Base-by-base conservation (phyloP, 2,113 vertebrate species). In the Dromas ardeola region DNA sequence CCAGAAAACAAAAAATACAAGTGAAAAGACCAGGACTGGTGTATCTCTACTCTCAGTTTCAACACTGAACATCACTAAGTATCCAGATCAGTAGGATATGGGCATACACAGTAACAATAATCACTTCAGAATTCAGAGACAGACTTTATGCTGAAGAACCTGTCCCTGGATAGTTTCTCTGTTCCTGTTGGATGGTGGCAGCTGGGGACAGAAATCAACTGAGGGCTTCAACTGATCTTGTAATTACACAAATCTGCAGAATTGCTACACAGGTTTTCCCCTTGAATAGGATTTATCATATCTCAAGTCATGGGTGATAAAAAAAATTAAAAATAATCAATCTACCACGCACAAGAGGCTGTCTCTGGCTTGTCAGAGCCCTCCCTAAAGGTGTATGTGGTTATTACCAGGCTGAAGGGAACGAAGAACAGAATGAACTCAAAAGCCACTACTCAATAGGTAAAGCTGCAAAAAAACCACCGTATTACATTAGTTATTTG, bases 401-500 rank as follows among this genome's bases (percentile, higher is more conserved):
- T 45, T 79, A 32, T 10, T 27, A 42, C 5, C 19, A 15, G 45
- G 49, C 19, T 59, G n/a, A 88, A 80, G 53, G 42, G 27, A 95
- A 82, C 1, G 1, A n/a, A 59, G 26, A 77, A 55, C 29, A 50
- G 36, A 67, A 67, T 30, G 32, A 91, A 65, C 49, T 82, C 49
- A 50, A n/a, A 36, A 89, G n/a, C 58, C 38, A 49, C 23, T 52
- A 69, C n/a, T 69, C 27, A 34, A n/a, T 1, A 69, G 4, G 34
- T 42, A 66, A 80, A 40, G 45, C 40, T 89, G 30, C 17, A 82
- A 59, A 47, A 18, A 13, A 0, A 0, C 0, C 2, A n/a, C 30
- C 14, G 1, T 5, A 32, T 45, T 32, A 47, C 16, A 12, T 63
- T 11, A 53, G 26, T 55, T 34, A 67, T 5, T 65, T 69, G 25